These are phyloP conservation scores for Rousettus leschenaultii DNA, from an alignment of 2,113 vertebrate species.

Conservation along the genomic window DNA sequence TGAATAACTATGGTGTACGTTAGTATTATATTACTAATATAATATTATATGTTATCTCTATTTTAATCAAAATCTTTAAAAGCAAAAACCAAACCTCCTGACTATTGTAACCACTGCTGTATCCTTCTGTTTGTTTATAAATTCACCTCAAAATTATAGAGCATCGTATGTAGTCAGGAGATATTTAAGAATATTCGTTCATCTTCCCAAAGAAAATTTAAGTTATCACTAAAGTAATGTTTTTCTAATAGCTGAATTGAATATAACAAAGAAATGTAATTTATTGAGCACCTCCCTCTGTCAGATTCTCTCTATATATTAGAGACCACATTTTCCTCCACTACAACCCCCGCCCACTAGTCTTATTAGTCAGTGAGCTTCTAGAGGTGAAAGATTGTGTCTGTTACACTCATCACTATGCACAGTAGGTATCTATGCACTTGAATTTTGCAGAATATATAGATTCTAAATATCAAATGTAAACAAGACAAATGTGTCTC, in stretches of 20 bases:
- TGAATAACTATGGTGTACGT: no score
- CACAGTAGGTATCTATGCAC: fast-evolving
- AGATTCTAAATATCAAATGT: background rate
- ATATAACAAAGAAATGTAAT: background rate
- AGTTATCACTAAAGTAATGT: background rate
- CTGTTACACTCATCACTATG: background rate
- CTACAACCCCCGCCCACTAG: fast-evolving
- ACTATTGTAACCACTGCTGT: background rate
- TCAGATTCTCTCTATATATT: background rate
- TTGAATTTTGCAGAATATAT: background rate
- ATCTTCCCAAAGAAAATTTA: background rate
- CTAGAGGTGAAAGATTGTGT: fast-evolving
- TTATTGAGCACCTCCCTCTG: background rate
- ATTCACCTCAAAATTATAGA: background rate
- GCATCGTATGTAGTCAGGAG: background rate
- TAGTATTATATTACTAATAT: no score
- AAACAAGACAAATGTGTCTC: background rate
- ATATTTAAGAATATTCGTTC: background rate
- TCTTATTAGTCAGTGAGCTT: background rate
- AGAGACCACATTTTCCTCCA: fast-evolving
- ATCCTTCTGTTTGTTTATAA: background rate
- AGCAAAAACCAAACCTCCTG: no score
- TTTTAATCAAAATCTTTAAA: no score
- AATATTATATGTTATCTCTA: no score
- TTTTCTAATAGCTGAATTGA: background rate